phyloP scores from a whole-genome alignment of 2,113 vertebrate genomes.

The Mohoua ochrocephala region DNA sequence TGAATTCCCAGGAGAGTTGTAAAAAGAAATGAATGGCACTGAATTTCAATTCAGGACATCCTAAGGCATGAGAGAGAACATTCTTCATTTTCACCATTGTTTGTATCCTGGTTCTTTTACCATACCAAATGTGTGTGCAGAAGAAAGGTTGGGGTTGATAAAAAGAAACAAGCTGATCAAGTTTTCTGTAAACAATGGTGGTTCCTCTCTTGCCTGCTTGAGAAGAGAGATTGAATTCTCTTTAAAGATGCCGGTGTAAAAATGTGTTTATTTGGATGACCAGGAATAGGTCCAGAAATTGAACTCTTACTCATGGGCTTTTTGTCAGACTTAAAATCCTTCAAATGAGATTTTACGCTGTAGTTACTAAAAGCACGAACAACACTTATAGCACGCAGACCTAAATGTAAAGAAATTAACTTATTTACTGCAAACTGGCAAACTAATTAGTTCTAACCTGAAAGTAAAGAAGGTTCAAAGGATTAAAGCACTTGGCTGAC shows the following conservation, averaged over 20 bases:
- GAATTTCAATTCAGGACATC: not conserved
- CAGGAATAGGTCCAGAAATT: not conserved
- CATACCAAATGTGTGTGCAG: not conserved
- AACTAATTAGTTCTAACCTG: not conserved
- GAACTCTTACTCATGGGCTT: not conserved
- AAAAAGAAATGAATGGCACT: not conserved
- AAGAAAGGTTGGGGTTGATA: not conserved
- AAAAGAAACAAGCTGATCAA: not conserved
- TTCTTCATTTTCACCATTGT: not conserved
- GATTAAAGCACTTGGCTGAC: not conserved
- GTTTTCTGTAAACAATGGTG: not conserved
- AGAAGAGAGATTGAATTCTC: not conserved
- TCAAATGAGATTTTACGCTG: not conserved
- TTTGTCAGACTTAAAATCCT: not conserved
- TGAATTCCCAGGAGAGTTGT: not conserved
- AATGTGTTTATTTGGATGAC: not conserved
- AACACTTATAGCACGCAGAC: not conserved
- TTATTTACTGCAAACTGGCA: not conserved
- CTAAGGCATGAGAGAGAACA: not conserved
- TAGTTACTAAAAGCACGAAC: not conserved
- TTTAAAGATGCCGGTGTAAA: not conserved
- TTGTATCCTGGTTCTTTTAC: not conserved
- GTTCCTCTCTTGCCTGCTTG: not conserved
- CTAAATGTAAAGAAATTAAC: not conserved
- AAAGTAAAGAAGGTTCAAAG: not conserved